These are phyloP conservation scores for Myiotriccus ornatus DNA, from an alignment of 2,797 vertebrate species.

Conservation along the genomic window DNA sequence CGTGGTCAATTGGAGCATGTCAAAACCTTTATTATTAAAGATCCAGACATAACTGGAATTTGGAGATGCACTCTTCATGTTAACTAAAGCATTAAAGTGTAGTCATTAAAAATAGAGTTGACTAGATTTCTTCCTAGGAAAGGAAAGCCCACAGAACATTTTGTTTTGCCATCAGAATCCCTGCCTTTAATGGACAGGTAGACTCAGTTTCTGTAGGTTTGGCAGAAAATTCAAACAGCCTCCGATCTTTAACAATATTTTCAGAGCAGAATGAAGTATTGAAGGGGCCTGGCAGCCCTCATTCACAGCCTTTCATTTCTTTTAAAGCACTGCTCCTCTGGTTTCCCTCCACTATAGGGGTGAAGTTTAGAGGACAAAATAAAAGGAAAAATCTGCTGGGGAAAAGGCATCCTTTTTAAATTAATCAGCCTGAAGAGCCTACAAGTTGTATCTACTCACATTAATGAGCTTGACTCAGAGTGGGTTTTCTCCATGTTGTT, in stretches of 20 bases:
- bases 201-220: neutral
- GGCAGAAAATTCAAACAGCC: neutral
- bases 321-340: neutral
- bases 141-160: neutral
- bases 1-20: neutral
- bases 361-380: neutral
- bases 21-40: neutral
- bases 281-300: neutral
- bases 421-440: neutral
- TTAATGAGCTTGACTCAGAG: neutral
- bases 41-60: neutral
- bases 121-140: neutral
- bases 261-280: neutral
- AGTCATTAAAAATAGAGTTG: neutral
- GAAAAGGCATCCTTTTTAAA: neutral
- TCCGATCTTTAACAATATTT: neutral
- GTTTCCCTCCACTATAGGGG: neutral
- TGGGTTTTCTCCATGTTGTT: neutral
- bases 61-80: neutral
- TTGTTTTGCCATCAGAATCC: neutral
- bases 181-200: neutral
- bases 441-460: neutral
- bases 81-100: neutral
- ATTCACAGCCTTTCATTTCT: neutral
- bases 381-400: neutral